Conservation (phyloP, 2,113 vertebrate species). For the Xyrauchen texanus region DNA sequence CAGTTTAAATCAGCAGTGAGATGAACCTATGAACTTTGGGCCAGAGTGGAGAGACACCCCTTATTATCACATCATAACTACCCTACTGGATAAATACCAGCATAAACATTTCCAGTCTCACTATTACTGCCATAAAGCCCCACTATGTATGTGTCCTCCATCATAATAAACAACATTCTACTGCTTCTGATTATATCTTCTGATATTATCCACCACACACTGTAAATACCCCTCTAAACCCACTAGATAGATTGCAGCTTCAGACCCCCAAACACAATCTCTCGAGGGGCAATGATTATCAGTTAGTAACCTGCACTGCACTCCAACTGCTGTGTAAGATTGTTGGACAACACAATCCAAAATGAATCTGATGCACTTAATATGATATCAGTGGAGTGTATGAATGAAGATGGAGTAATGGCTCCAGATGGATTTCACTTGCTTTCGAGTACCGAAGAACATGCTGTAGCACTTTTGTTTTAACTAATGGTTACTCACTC, state of each 20-base stretch:
- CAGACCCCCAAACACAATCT: slow-evolving; percentile 41
- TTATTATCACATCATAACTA: slow-evolving; percentile 37
- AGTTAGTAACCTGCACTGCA: slow-evolving; percentile 16
- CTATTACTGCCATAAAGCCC: slow-evolving; percentile 61
- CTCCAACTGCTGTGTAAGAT: too few species aligned
- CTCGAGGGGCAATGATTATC: slow-evolving; percentile 21
- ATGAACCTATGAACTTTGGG: slow-evolving; percentile 23
- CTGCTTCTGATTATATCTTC: slow-evolving; percentile 52
- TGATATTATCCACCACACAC: slow-evolving; percentile 66
- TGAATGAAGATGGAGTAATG: slow-evolving; percentile 12
- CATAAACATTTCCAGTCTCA: slow-evolving; percentile 66
- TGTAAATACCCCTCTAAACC: slow-evolving; percentile 63
- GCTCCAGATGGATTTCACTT: background rate
- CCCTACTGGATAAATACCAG: slow-evolving; percentile 44
- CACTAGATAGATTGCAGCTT: slow-evolving; percentile 52
- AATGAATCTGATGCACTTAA: slow-evolving; percentile 5
- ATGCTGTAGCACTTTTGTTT: background rate
- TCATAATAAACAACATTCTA: slow-evolving; percentile 57
- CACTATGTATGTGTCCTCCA: slow-evolving; percentile 11
- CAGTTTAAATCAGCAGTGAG: background rate
- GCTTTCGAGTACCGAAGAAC: too few species aligned
- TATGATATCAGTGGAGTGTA: slow-evolving; percentile 2
- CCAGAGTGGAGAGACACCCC: background rate
- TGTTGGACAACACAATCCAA: slow-evolving; percentile 23
- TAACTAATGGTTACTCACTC: background rate